Evolutionary conservation across 2,888 invertebrate species (phyloP).

Genomic region (Cetonia aurata): DNA sequence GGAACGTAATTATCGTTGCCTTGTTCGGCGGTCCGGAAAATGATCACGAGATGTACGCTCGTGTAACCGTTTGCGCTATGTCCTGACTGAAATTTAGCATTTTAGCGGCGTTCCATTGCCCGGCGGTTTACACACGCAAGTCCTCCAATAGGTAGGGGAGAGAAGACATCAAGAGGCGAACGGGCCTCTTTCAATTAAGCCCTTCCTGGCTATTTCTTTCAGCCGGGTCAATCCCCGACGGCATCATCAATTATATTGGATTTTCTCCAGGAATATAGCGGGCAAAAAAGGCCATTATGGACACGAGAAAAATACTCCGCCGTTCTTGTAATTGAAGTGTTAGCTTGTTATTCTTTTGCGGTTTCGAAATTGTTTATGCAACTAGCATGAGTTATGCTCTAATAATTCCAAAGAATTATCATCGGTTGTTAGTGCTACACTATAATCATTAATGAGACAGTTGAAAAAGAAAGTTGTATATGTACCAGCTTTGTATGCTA

Average conservation of each 20-base stretch:
- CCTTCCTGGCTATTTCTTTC: slow-evolving; percentile 26
- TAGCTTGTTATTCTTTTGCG: neutral
- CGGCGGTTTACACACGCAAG: neutral
- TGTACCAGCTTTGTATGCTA: neutral
- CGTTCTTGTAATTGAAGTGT: slow-evolving; percentile 1
- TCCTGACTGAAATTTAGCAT: slow-evolving; percentile 32
- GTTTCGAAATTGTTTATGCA: slow-evolving; percentile 31
- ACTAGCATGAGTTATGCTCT: slow-evolving; percentile 16
- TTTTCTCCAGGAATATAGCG: slow-evolving; percentile 22
- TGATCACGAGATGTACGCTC: slow-evolving; percentile 41
- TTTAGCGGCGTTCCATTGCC: slow-evolving; percentile 18
- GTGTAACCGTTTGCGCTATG: slow-evolving; percentile 31
- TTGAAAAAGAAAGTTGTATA: slow-evolving; percentile 28
- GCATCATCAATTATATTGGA: slow-evolving; percentile 36
- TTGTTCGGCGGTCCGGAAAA: slow-evolving; percentile 41
- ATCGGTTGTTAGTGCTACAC: slow-evolving; percentile 12
- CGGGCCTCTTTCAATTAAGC: slow-evolving; percentile 32
- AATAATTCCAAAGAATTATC: slow-evolving; percentile 17
- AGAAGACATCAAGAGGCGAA: slow-evolving; percentile 16
- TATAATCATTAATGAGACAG: slow-evolving; percentile 13
- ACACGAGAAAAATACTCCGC: slow-evolving; percentile 8
- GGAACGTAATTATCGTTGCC: slow-evolving; percentile 44
- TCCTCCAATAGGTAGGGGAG: slow-evolving; percentile 9
- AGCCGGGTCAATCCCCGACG: slow-evolving; percentile 14
- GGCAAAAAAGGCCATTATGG: slow-evolving; percentile 4